Evolutionary conservation across 2,113 vertebrate genomes (phyloP).

Genomic region (Pollimyrus isidori): DNA sequence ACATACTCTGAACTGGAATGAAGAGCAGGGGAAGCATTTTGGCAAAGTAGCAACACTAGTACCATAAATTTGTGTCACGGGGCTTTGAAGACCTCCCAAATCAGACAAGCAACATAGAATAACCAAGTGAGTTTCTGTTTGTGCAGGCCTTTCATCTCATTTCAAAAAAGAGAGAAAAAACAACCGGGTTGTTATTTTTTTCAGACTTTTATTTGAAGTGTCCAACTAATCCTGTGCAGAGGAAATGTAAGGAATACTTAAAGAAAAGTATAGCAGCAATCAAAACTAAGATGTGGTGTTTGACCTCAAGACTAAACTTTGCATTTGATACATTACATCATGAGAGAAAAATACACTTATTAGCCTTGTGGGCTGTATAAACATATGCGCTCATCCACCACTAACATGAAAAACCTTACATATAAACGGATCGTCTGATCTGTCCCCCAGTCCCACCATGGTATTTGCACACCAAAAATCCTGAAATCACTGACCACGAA

Average conservation of each 20-base stretch:
- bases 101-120: slow-evolving; percentile 38
- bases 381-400: neutral
- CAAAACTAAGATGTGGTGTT: neutral
- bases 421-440: neutral
- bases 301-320: neutral
- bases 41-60: slow-evolving; percentile 53
- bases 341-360: neutral
- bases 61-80: slow-evolving; percentile 70
- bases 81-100: slow-evolving; percentile 68
- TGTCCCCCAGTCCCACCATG: neutral
- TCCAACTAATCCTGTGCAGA: slow-evolving; percentile 31
- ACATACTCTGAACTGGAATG: slow-evolving; percentile 41
- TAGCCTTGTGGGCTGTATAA: neutral
- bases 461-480: neutral
- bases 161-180: slow-evolving; percentile 29
- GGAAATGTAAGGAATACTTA: slow-evolving; percentile 10
- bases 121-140: slow-evolving; percentile 55
- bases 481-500: neutral
- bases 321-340: neutral
- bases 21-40: slow-evolving; percentile 61
- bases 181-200: slow-evolving; percentile 1
- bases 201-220: slow-evolving; percentile 31
- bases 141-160: slow-evolving; percentile 35
- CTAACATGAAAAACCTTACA: neutral
- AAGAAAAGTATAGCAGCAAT: neutral